Evolutionary conservation across 2,797 vertebrate species (phyloP).

Genomic region (Manis pentadactyla): DNA sequence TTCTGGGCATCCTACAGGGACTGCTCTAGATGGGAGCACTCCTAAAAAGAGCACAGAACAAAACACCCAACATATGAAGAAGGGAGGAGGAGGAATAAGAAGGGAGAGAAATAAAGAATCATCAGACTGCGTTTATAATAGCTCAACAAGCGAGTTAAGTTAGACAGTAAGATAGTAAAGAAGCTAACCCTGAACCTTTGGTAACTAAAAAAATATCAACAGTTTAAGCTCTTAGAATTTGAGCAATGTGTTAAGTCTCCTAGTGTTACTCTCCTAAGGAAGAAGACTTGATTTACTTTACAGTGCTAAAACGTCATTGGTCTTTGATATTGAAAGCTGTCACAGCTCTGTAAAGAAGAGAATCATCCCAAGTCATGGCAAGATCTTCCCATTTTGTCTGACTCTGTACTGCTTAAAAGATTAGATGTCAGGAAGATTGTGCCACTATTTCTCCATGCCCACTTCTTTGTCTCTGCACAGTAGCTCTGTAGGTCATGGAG

Average conservation of each 20-base stretch:
- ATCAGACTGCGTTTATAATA: too few species aligned
- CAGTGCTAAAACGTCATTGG: not conserved
- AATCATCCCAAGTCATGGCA: not conserved
- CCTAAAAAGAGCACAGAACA: too few species aligned
- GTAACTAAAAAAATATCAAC: not conserved
- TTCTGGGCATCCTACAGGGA: too few species aligned
- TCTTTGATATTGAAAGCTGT: constrained; percentile 18
- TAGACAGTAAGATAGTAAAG: too few species aligned
- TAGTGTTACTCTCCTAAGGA: not conserved
- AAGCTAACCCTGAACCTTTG: too few species aligned
- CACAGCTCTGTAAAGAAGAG: not conserved
- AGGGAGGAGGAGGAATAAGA: too few species aligned
- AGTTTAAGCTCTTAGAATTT: not conserved
- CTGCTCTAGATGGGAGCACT: too few species aligned
- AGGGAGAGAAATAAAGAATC: too few species aligned
- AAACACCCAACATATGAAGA: too few species aligned
- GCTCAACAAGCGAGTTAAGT: too few species aligned
- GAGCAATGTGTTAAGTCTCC: not conserved
- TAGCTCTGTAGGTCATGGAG: not conserved
- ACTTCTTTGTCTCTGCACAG: rapidly evolving
- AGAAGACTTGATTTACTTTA: not conserved
- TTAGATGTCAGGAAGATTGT: not conserved
- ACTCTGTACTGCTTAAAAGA: not conserved
- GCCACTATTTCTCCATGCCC: not conserved
- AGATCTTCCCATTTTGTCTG: not conserved